Evolutionary conservation across 2,797 vertebrate species (phyloP).

Genomic region (Alosa sapidissima): DNA sequence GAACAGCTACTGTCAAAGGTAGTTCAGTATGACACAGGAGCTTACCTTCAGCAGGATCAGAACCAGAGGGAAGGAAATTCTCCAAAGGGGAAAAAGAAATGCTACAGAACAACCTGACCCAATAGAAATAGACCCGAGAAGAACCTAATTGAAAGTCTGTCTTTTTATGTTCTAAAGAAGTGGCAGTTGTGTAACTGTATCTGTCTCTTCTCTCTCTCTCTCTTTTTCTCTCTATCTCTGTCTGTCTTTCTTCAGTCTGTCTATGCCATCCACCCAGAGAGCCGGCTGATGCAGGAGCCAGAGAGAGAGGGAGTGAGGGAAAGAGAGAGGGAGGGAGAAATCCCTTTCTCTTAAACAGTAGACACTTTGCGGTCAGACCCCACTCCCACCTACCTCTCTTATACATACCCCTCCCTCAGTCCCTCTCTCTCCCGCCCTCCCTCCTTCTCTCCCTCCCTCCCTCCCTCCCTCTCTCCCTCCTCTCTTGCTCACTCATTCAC

Average conservation of each 20-base stretch:
- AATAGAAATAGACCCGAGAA: neutral
- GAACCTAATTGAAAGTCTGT: constrained; percentile 45
- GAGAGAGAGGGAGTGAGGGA: constrained; percentile 56
- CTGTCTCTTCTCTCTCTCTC: constrained; percentile 48
- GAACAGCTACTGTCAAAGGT: constrained; percentile 1
- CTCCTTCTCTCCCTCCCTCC: constrained; percentile 37
- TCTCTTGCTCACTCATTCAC: constrained; percentile 57
- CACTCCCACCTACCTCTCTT: constrained; percentile 79
- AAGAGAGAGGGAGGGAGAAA: constrained; percentile 62
- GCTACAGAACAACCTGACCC: neutral
- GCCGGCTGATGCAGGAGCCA: constrained; percentile 70
- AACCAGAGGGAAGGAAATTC: neutral
- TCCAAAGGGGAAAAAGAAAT: neutral
- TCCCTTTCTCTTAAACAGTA: constrained; percentile 79
- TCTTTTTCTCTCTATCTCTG: constrained; percentile 50
- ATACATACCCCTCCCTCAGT: constrained; percentile 60
- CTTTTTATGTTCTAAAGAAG: constrained; percentile 58
- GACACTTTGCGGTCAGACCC: constrained; percentile 80
- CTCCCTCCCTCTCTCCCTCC: constrained; percentile 30
- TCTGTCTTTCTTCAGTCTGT: constrained; percentile 55
- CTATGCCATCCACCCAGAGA: constrained; percentile 73
- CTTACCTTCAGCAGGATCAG: constrained; percentile 63
- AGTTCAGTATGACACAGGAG: constrained; percentile 39
- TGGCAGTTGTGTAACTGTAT: constrained; percentile 73
- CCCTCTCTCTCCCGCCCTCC: constrained; percentile 46